phyloP scores from a whole-genome alignment of 2,113 vertebrate genomes.

The Phaethon lepturus region DNA sequence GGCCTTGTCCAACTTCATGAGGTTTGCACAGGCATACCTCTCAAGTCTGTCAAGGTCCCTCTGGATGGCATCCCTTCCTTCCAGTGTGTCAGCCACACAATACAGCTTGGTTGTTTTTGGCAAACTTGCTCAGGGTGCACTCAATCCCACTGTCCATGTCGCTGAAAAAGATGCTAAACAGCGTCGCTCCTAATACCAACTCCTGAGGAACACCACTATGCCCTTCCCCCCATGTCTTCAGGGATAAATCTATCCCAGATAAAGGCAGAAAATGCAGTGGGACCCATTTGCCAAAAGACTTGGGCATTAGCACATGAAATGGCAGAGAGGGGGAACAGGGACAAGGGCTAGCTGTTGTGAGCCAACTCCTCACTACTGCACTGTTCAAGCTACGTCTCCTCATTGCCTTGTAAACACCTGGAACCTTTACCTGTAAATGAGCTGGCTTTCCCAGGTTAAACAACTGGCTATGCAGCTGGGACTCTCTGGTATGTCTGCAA shows the following conservation, averaged over 20 bases:
- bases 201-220: too few species aligned
- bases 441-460: neutral
- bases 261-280: neutral
- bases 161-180: too few species aligned
- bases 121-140: too few species aligned
- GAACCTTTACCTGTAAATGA: constrained; percentile 27
- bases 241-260: neutral
- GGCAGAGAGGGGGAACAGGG: neutral
- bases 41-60: too few species aligned
- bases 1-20: too few species aligned
- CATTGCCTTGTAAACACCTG: constrained; percentile 10
- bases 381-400: neutral
- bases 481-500: constrained; percentile 31
- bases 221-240: neutral
- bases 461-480: neutral
- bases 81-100: too few species aligned
- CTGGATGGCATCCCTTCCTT: too few species aligned
- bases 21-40: too few species aligned
- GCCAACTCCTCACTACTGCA: neutral
- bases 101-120: too few species aligned
- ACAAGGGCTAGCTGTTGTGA: neutral
- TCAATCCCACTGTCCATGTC: too few species aligned
- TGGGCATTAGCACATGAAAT: neutral
- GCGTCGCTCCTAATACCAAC: too few species aligned
- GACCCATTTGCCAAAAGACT: neutral